phyloP scores from a whole-genome alignment of 2,113 vertebrate species.

The Amia ocellicauda region DNA sequence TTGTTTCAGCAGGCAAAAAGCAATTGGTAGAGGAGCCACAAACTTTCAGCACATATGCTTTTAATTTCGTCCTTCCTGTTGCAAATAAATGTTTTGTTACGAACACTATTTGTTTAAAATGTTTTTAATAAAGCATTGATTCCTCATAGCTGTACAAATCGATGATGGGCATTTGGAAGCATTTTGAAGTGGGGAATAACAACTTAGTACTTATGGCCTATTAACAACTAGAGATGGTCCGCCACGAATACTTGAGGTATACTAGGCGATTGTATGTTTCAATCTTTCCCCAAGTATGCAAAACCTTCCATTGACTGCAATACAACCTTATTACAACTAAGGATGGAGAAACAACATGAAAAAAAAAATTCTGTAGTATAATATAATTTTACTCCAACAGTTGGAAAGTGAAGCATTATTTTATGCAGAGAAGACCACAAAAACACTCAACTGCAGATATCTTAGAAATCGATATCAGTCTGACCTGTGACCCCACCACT shows the following conservation, averaged over 20 bases:
- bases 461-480: too few relatives aligned
- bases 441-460: too few relatives aligned
- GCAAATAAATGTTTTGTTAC: background rate
- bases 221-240: conserved; percentile 4
- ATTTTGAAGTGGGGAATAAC: background rate
- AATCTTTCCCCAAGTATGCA: too few relatives aligned
- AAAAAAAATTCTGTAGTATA: too few relatives aligned
- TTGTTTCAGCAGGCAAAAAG: background rate
- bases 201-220: background rate
- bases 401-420: too few relatives aligned
- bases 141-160: background rate
- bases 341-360: too few relatives aligned
- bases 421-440: too few relatives aligned
- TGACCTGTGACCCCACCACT: too few relatives aligned
- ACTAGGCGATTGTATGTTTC: too few relatives aligned
- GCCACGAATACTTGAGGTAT: background rate
- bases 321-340: too few relatives aligned
- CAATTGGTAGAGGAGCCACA: background rate
- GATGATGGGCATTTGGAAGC: background rate
- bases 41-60: background rate
- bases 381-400: too few relatives aligned
- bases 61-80: conserved; percentile 13
- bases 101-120: background rate
- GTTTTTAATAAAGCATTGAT: conserved; percentile 2
- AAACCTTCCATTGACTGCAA: too few relatives aligned